These are phyloP conservation scores for Orius insidiosus DNA, from an alignment of 1,140 invertebrate genomes.

Conservation along the genomic window DNA sequence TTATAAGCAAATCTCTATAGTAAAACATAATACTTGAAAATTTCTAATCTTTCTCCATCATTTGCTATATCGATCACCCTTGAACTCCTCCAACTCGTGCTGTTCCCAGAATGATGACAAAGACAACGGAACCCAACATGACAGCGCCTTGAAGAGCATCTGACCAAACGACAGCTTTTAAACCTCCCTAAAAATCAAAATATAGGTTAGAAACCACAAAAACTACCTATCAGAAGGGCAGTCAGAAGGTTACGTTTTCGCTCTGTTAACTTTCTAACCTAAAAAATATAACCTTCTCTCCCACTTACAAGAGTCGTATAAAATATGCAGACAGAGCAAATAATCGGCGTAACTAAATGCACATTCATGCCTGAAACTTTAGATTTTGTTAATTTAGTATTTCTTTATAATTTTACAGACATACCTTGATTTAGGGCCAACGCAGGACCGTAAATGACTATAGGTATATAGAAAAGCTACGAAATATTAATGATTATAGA, in stretches of 20 bases:
- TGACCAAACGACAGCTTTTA: slow-evolving; percentile 69
- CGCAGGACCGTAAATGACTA: slow-evolving; percentile 25
- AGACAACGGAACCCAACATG: slow-evolving; percentile 56
- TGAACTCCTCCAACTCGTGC: slow-evolving; percentile 42
- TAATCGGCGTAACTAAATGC: slow-evolving; percentile 17
- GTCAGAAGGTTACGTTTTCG: too few relatives aligned
- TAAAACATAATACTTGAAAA: slow-evolving; percentile 41
- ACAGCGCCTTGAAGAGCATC: slow-evolving; percentile 65
- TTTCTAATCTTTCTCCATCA: slow-evolving; percentile 37
- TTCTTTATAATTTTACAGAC: background rate
- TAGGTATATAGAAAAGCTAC: slow-evolving; percentile 16
- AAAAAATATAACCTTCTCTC: background rate
- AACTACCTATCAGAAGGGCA: too few relatives aligned
- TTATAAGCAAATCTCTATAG: too few relatives aligned
- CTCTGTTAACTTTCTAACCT: slow-evolving; percentile 20
- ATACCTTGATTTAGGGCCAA: slow-evolving; percentile 24
- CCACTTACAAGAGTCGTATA: slow-evolving; percentile 21
- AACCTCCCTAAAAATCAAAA: slow-evolving; percentile 34
- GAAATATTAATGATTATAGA: slow-evolving; percentile 25
- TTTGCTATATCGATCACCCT: slow-evolving; percentile 33
- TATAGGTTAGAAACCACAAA: slow-evolving; percentile 26
- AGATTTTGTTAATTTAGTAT: too few relatives aligned
- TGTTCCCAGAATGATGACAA: slow-evolving; percentile 48
- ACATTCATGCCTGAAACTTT: slow-evolving; percentile 19
- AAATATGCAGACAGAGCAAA: slow-evolving; percentile 21